A percentile compares a stretch with the other conserved stretches of the same genome.
Evolutionary conservation across 2,113 vertebrate species (phyloP).

Genomic region (Phodopus roborovskii): DNA sequence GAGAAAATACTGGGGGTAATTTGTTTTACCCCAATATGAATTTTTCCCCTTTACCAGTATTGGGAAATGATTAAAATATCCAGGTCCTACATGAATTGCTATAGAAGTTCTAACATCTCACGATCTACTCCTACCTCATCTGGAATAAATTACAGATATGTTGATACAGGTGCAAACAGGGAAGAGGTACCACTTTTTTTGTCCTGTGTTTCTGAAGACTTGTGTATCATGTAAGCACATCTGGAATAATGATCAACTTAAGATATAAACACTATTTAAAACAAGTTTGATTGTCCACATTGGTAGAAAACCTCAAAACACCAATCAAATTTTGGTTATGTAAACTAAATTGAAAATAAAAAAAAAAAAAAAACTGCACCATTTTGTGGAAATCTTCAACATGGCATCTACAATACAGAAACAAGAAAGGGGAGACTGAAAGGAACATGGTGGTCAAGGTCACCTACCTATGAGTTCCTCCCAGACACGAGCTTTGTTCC

Average conservation of each 20-base stretch:
- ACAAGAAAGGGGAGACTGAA: background rate
- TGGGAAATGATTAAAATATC: background rate
- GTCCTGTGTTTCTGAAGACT: background rate
- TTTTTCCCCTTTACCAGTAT: background rate
- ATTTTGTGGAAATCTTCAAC: background rate
- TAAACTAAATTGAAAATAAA: background rate
- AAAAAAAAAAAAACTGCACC: background rate
- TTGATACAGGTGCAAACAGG: background rate
- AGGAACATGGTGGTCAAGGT: background rate
- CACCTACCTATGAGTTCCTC: constrained; percentile 91
- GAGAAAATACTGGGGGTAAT: background rate
- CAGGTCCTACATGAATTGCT: background rate
- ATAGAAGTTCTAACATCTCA: background rate
- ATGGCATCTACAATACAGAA: background rate
- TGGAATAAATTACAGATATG: background rate
- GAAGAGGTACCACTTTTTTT: background rate
- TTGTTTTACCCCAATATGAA: background rate
- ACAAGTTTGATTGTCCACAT: background rate
- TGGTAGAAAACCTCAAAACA: background rate
- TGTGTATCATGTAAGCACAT: background rate
- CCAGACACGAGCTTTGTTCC: constrained; percentile 91
- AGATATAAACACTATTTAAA: background rate
- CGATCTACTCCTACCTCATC: background rate
- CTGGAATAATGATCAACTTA: background rate
- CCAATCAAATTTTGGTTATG: background rate